Conservation (phyloP, 2,888 invertebrate genomes). For the Argyresthia albistria region DNA sequence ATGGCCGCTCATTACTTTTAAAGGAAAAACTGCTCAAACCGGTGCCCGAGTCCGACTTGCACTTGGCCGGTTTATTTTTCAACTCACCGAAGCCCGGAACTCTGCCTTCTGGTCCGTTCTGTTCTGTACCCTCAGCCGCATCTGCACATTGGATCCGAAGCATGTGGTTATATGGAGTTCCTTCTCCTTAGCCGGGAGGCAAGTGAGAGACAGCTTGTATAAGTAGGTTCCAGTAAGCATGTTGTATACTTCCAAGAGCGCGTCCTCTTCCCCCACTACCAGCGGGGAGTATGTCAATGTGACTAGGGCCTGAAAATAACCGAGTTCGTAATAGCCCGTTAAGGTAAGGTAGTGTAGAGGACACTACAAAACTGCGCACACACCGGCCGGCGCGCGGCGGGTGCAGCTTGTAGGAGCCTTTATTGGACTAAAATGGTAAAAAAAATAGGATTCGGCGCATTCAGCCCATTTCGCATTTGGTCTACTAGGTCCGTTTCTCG, state of each 20-base stretch:
- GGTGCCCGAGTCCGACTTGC: too few species aligned
- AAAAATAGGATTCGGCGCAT: background rate
- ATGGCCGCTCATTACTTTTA: too few species aligned
- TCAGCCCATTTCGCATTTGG: too few species aligned
- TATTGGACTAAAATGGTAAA: background rate
- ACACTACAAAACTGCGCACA: too few species aligned
- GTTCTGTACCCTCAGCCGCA: constrained; percentile 49
- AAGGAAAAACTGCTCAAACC: too few species aligned
- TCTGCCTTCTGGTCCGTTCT: constrained; percentile 34
- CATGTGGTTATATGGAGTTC: constrained; percentile 35
- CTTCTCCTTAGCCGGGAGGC: constrained; percentile 53
- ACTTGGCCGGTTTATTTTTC: too few species aligned
- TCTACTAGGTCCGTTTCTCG: too few species aligned
- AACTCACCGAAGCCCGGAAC: constrained; percentile 35
- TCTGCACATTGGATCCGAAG: constrained; percentile 36
- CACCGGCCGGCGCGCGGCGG: too few species aligned
- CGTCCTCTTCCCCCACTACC: constrained; percentile 43
- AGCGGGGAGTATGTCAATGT: constrained; percentile 48
- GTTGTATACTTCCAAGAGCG: constrained; percentile 41
- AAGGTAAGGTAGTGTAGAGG: too few species aligned
- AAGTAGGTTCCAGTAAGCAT: constrained; percentile 36
- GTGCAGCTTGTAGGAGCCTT: too few species aligned
- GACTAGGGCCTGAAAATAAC: constrained; percentile 23
- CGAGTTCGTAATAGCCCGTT: too few species aligned
- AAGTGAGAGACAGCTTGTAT: constrained; percentile 43